Evolutionary conservation across 1,140 invertebrate genomes (phyloP).

Genomic region (Pseudobourletiella spinata): DNA sequence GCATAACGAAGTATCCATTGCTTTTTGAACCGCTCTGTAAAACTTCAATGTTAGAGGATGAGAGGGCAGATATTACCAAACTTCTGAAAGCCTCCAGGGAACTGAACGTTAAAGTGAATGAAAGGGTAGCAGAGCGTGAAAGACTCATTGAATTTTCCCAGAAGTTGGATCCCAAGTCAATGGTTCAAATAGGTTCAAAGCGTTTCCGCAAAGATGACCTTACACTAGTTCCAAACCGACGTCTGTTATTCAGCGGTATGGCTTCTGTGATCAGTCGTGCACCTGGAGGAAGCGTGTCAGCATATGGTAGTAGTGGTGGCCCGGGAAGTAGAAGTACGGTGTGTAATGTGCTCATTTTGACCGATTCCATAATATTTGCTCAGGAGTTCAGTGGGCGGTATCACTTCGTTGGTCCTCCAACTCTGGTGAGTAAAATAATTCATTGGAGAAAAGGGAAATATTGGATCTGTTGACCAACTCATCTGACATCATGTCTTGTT

Average conservation of each 20-base stretch:
- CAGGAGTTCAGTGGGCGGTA: conserved; percentile 27
- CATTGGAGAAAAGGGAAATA: no score
- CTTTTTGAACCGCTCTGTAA: conserved; percentile 86
- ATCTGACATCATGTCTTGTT: not conserved
- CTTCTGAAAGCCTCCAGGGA: conserved; percentile 51
- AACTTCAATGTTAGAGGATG: conserved; percentile 65
- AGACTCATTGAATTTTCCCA: conserved; percentile 86
- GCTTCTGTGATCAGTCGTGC: conserved; percentile 31
- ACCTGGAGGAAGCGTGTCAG: conserved; percentile 5
- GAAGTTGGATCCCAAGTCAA: conserved; percentile 84
- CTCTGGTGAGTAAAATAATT: not conserved
- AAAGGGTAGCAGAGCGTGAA: conserved; percentile 82
- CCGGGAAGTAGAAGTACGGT: not conserved
- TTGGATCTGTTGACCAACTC: not conserved
- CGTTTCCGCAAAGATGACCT: conserved; percentile 96
- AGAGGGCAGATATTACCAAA: conserved; percentile 62
- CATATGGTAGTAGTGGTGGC: not conserved
- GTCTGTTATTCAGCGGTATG: conserved; percentile 52
- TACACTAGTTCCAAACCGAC: conserved; percentile 60
- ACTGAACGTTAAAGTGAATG: conserved; percentile 57
- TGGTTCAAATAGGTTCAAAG: conserved; percentile 64
- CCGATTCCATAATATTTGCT: conserved; percentile 30
- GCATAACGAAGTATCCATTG: conserved; percentile 88
- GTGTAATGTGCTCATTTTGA: conserved; percentile 29
- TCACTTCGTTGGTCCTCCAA: conserved; percentile 26